Conservation (phyloP, 2,113 vertebrate genomes). For the Oriolus oriolus region DNA sequence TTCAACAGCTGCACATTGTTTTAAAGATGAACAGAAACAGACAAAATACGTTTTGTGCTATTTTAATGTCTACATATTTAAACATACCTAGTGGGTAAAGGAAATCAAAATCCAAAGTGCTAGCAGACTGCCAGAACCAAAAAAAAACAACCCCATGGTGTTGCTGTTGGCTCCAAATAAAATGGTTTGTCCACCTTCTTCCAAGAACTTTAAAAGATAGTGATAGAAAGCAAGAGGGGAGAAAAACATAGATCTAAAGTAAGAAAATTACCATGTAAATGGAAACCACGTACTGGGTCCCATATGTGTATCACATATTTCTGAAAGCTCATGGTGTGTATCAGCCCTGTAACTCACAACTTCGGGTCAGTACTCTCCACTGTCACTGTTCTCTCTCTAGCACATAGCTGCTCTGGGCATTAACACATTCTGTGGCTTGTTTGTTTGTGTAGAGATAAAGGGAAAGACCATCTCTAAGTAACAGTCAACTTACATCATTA, state of each 20-base stretch:
- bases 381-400: not conserved
- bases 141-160: not conserved
- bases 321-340: not conserved
- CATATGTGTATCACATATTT: not conserved
- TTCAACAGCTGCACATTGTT: slow-evolving; percentile 49
- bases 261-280: slow-evolving; percentile 13
- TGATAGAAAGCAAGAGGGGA: not conserved
- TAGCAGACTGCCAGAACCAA: slow-evolving; percentile 43
- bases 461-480: not conserved
- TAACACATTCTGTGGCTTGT: not conserved
- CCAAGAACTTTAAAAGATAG: slow-evolving; percentile 28
- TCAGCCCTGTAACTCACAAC: not conserved
- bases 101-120: slow-evolving; percentile 28
- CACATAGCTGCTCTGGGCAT: not conserved
- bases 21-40: slow-evolving; percentile 55
- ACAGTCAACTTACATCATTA: not conserved
- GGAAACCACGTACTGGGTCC: not conserved
- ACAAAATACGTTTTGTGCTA: slow-evolving; percentile 36
- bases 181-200: not conserved
- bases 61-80: slow-evolving; percentile 53
- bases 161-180: slow-evolving; percentile 26
- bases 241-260: not conserved
- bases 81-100: slow-evolving; percentile 48
- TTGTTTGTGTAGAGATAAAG: not conserved
- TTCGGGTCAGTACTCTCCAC: not conserved